Conservation (phyloP, 1,140 invertebrate species). For the Tetragnatha versicolor region DNA sequence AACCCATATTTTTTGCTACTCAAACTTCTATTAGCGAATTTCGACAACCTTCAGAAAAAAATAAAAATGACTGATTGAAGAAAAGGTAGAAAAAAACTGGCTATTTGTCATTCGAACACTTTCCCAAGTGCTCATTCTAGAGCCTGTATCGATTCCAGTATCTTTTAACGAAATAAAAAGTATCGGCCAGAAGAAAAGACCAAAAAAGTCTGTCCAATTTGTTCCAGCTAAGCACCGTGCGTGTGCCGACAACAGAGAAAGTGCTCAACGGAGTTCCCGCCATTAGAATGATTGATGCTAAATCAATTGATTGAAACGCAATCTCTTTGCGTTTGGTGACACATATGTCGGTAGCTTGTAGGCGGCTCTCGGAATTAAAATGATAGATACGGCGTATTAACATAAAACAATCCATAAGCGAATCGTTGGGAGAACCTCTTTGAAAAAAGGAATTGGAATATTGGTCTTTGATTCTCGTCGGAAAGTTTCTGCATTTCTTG, state of each 20-base stretch:
- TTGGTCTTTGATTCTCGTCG: not conserved
- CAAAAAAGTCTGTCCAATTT: not conserved
- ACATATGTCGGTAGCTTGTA: not conserved
- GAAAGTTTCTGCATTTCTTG: not conserved
- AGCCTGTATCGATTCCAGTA: too few species aligned
- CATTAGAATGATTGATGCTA: slow-evolving; percentile 31
- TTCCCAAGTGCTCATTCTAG: too few species aligned
- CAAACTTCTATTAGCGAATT: too few species aligned
- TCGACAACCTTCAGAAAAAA: too few species aligned
- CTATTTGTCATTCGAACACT: too few species aligned
- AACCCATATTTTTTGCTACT: too few species aligned
- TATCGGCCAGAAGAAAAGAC: not conserved
- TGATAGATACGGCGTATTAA: slow-evolving; percentile 19
- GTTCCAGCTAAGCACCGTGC: not conserved
- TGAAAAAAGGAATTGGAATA: not conserved
- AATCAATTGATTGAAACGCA: slow-evolving; percentile 10
- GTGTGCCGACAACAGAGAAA: too few species aligned
- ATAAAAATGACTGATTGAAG: too few species aligned
- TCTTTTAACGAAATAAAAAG: too few species aligned
- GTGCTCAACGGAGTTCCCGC: not conserved
- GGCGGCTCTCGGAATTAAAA: slow-evolving; percentile 15
- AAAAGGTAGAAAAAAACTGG: too few species aligned
- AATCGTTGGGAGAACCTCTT: not conserved
- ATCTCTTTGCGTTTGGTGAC: slow-evolving; percentile 11
- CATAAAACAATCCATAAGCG: slow-evolving; percentile 21